Evolutionary conservation across 2,888 invertebrate genomes (phyloP).

Genomic region (Eupelmus urozonus): DNA sequence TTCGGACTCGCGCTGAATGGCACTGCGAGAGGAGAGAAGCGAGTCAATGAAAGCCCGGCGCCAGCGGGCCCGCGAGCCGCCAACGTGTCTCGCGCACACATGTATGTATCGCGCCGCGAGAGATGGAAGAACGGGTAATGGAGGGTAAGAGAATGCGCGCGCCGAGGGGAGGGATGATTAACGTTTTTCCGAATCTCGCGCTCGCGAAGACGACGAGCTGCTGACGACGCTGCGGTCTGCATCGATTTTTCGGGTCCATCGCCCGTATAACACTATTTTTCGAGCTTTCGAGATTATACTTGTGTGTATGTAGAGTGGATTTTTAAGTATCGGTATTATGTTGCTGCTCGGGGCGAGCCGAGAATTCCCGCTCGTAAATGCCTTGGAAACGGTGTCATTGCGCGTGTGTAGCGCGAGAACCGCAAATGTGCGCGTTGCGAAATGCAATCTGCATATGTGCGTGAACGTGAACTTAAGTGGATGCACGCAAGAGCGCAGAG

Average conservation of each 20-base stretch:
- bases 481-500: conserved; percentile 36
- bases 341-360: conserved; percentile 6
- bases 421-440: conserved; percentile 58
- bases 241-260: too few relatives aligned
- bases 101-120: neutral
- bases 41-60: conserved; percentile 62
- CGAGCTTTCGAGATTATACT: too few relatives aligned
- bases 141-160: conserved; percentile 7
- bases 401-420: conserved; percentile 36
- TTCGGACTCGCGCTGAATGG: too few relatives aligned
- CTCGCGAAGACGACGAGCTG: neutral
- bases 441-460: conserved; percentile 57
- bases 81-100: too few relatives aligned
- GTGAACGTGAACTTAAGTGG: conserved; percentile 61
- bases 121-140: conserved; percentile 13
- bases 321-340: neutral
- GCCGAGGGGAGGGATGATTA: conserved; percentile 6
- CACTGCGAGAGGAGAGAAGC: conserved; percentile 52
- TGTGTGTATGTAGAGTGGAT: too few relatives aligned
- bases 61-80: conserved; percentile 21
- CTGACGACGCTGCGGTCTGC: too few relatives aligned
- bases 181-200: conserved; percentile 5
- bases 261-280: too few relatives aligned
- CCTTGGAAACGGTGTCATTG: conserved; percentile 63
- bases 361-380: conserved; percentile 61